Evolutionary conservation across 2,888 invertebrate genomes (phyloP).

Genomic region (Andrena dorsata): DNA sequence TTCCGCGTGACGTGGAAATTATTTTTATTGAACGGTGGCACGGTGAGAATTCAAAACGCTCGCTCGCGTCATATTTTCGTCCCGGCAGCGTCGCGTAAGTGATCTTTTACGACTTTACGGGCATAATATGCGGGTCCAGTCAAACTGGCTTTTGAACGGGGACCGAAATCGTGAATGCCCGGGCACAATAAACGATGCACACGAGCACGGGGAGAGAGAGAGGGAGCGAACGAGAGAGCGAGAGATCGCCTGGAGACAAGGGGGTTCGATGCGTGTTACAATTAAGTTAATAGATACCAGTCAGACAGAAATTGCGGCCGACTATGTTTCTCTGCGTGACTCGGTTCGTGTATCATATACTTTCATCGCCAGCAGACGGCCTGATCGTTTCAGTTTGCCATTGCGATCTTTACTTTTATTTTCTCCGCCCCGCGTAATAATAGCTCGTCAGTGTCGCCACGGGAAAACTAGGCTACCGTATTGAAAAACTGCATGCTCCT

Average conservation of each 20-base stretch:
- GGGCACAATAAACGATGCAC: conserved; percentile 62
- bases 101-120: conserved; percentile 68
- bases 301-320: conserved; percentile 79
- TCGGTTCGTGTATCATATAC: conserved; percentile 27
- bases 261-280: conserved; percentile 72
- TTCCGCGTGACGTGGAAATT: neutral
- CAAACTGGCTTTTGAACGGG: conserved; percentile 60
- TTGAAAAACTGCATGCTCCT: neutral
- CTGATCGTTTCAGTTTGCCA: conserved; percentile 1
- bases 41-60: conserved; percentile 38
- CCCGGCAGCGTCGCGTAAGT: conserved; percentile 42
- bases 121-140: conserved; percentile 66
- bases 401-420: neutral
- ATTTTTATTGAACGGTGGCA: conserved; percentile 32
- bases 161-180: conserved; percentile 57
- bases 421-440: neutral
- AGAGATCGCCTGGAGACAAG: conserved; percentile 50
- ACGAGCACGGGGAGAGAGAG: conserved; percentile 12
- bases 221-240: neutral
- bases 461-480: neutral
- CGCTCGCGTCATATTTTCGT: conserved; percentile 11
- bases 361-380: conserved; percentile 1
- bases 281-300: conserved; percentile 83
- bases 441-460: neutral
- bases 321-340: conserved; percentile 47